Evolutionary conservation across 2,888 invertebrate species (phyloP).

Genomic region (Cinara cedri): DNA sequence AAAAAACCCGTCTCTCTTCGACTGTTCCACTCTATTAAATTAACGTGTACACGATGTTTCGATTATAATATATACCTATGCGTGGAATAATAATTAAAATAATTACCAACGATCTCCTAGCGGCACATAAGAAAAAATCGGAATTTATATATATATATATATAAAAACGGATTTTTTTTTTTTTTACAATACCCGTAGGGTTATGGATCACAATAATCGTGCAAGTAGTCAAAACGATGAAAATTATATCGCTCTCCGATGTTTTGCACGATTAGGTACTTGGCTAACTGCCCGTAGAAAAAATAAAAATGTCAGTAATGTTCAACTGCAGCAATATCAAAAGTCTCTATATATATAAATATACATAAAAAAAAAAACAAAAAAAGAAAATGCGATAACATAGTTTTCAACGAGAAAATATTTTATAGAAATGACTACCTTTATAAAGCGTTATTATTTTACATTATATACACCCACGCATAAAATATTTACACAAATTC

Average conservation of each 20-base stretch:
- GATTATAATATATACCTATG: not conserved
- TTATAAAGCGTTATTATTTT: no score
- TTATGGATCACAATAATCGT: not conserved
- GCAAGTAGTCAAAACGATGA: conserved; percentile 1
- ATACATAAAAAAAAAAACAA: not conserved
- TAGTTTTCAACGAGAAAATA: not conserved
- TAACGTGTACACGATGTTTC: conserved; percentile 18
- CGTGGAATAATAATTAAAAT: conserved; percentile 35
- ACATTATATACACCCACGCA: no score
- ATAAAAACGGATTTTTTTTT: not conserved
- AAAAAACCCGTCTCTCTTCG: conserved; percentile 19
- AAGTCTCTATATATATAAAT: no score
- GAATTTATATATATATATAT: not conserved
- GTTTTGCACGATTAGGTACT: conserved; percentile 49
- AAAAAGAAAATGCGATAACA: not conserved
- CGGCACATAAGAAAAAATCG: conserved; percentile 6
- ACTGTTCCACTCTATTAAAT: conserved; percentile 21
- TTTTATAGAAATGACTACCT: not conserved
- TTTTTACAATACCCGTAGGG: conserved; percentile 4
- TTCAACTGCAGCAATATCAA: not conserved
- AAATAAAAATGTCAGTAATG: conserved; percentile 28
- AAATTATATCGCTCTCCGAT: conserved; percentile 4
- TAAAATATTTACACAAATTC: not conserved
- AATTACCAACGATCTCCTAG: conserved; percentile 18
- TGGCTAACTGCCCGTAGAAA: conserved; percentile 9